Evolutionary conservation across 2,797 vertebrate species (phyloP).

Genomic region (Eulemur rubriventer): DNA sequence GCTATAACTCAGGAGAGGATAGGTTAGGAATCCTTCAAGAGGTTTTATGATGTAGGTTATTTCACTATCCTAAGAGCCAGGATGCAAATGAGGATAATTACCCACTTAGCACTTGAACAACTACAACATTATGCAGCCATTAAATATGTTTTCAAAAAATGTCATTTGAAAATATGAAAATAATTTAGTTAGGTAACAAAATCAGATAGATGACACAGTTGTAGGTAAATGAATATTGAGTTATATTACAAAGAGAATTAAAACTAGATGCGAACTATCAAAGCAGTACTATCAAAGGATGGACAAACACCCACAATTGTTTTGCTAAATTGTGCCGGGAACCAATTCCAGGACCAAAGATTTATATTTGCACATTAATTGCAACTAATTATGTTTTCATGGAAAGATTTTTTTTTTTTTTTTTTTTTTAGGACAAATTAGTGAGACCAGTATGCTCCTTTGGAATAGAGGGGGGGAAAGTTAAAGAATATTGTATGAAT

Average conservation of each 20-base stretch:
- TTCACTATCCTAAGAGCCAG: not conserved
- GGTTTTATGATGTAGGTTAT: not conserved
- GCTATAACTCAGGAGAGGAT: not conserved
- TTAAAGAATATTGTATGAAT: not conserved
- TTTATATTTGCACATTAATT: constrained; percentile 34
- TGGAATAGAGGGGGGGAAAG: not conserved
- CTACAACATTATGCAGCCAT: constrained; percentile 53
- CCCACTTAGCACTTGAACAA: constrained; percentile 46
- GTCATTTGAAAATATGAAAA: constrained; percentile 52
- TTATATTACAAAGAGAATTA: not conserved
- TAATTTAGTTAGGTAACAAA: constrained; percentile 57
- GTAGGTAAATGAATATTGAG: constrained; percentile 26
- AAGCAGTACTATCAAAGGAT: not conserved
- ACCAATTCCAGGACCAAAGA: not conserved
- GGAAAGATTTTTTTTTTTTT: not conserved
- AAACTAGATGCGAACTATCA: not conserved
- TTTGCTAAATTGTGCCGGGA: not conserved
- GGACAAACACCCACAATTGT: not conserved
- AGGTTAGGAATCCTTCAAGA: not conserved
- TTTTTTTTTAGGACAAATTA: constrained; percentile 5
- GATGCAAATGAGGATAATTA: constrained; percentile 57
- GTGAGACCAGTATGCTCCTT: not conserved
- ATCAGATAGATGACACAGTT: constrained; percentile 11
- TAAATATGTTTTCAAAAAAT: constrained; percentile 47
- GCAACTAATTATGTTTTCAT: constrained; percentile 30